Base-by-base conservation (phyloP, 1,140 invertebrate species). In the Drosophila rhopaloa region DNA sequence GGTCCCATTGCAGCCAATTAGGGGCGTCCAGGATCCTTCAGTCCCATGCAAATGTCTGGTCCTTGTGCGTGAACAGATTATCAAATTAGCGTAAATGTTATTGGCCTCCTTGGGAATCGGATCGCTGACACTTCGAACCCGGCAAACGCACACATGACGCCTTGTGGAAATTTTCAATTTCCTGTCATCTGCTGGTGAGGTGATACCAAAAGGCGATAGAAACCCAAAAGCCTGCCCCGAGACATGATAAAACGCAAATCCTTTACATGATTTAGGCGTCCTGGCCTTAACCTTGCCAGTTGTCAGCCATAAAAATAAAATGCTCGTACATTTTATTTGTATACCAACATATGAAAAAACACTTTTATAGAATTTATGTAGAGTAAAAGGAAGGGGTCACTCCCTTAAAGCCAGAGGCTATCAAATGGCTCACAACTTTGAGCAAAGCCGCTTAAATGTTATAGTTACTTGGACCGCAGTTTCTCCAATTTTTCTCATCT, bases 1-100 rank as follows among this genome's bases (percentile, higher is more conserved):
- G 86, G 90, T 75, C 63, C 90, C 84, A 81, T 91, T 90, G 78
- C 83, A 91, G 90, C 90, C 90, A 91, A 91, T 91, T 91, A 91
- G 90, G 90, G 88, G 86, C 83, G 70, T 19, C 37, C 50, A 43
- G 38, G 37, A 35, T 38, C 44, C 43, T 38, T 41, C 40, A 50
- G 54, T 16, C 41, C 79, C 70, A 90, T 90, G 88, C 79, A 90
- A 90, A 90, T 90, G 82, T 73, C 72, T 81, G 53, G 41, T 60
- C 83, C 79, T 76, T 86, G 83, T 86, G 83, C 84, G 88, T 86
- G 82, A 90, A 72, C 79, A 90, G 88, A 90, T 90, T 90, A 90
- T 86, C 80, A 90, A 90, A 90, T 90, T 90, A 90, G 88, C 80
- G 80, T 84, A 90, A 90, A 90, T 90, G 84, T 89, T 84, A 89